A percentile compares a stretch with the other conserved stretches of the same genome.
phyloP scores from a whole-genome alignment of 1,140 invertebrate species.

The Heliconius congener region DNA sequence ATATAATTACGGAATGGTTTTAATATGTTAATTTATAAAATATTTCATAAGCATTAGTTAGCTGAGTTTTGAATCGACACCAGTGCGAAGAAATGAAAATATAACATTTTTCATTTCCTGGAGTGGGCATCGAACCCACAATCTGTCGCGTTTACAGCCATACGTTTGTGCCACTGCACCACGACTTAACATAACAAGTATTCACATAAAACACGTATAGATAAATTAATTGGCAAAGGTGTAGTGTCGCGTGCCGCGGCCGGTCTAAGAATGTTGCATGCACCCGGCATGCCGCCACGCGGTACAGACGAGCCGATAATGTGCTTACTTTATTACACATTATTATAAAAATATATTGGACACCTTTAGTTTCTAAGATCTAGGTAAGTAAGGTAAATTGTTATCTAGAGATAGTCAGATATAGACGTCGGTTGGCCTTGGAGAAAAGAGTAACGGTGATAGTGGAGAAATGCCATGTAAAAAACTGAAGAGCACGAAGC shows the following conservation, averaged over 20 bases:
- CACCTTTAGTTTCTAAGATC: neutral
- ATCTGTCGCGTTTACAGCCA: no score
- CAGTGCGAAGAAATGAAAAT: no score
- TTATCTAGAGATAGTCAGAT: neutral
- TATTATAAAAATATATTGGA: neutral
- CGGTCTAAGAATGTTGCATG: conserved; percentile 32
- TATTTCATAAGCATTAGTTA: neutral
- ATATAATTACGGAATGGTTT: neutral
- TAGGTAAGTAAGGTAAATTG: neutral
- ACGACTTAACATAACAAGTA: neutral
- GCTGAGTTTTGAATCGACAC: no score
- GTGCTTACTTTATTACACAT: conserved; percentile 10
- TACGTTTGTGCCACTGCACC: no score
- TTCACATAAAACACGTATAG: conserved; percentile 12
- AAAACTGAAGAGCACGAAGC: no score
- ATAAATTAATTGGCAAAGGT: conserved; percentile 36
- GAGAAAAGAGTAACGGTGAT: no score
- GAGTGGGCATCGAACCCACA: no score
- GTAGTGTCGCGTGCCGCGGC: conserved; percentile 32
- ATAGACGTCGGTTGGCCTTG: no score
- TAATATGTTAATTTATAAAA: neutral
- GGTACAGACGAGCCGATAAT: conserved; percentile 31
- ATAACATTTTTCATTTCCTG: no score
- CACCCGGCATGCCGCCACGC: conserved; percentile 13
- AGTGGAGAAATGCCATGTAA: no score